Base-by-base conservation (phyloP, 2,797 vertebrate genomes). In the Adrianichthys oophorus region DNA sequence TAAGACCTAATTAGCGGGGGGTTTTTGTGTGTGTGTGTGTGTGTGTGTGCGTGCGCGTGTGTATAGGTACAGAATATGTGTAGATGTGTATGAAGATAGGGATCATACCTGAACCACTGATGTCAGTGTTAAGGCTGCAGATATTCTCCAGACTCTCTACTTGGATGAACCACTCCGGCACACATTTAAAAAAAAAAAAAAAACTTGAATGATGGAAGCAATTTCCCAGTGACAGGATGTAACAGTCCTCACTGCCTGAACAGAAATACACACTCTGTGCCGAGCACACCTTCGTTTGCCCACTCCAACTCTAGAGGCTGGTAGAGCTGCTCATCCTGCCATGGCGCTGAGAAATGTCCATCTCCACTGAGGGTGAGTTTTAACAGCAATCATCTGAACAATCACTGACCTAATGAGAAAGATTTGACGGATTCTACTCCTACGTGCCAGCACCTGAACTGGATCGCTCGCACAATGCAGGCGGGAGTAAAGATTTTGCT, bases 331-430 rank as follows among this genome's bases (percentile, higher is more conserved):
- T 83, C 78, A 79, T 83, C 76, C 84, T 88, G 87, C 86, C 86
- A 80, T 74, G 48, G 53, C 63, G 67, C 78, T 77, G 84, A 70
- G 76, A 88, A 89, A 89, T 84, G 88, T 86, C 88, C 85, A 66
- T 64, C 65, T 32, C 56, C 59, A 70, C 69, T 77, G 65, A 76
- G 85, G 80, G 86, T 68, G 46, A 78, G 72, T 67, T 84, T 90
- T 88, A 77, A 84, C 46, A 44, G 81, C 79, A 89, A 89, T 88
- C 77, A 78, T 74, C 89, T 85, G 82, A 90, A 86, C 86, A 91
- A 91, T 93, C 90, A 90, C 78, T 47, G 65, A 77, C 63, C 70
- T 93, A 91, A 92, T 89, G 90, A 91, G 83, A 76, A 87, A 29
- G 73, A 70, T 70, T 84, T 70, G 62, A 65, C 63, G 58, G 41